Conservation (phyloP, 2,888 invertebrate genomes). For the Drosophila lutescens region DNA sequence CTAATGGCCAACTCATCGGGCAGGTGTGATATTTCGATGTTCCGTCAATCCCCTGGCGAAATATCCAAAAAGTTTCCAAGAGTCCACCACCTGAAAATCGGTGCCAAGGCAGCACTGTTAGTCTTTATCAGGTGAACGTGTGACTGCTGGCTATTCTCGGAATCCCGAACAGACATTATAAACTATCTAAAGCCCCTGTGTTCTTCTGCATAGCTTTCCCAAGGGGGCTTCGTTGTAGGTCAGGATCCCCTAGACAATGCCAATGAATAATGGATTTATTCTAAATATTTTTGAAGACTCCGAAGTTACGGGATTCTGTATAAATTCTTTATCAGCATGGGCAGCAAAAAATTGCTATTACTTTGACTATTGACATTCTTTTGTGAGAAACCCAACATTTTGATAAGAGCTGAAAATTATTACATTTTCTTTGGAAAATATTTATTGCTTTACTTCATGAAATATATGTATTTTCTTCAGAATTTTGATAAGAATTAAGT, state of each 20-base stretch:
- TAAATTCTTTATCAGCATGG: constrained; percentile 5
- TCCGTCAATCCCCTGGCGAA: constrained; percentile 10
- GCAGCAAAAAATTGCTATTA: not conserved
- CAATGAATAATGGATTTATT: constrained; percentile 8
- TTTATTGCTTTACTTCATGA: too few species aligned
- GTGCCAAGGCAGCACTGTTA: constrained; percentile 32
- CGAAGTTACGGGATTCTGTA: not conserved
- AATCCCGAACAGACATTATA: constrained; percentile 10
- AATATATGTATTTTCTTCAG: too few species aligned
- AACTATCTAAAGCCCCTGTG: constrained; percentile 28
- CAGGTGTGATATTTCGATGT: constrained; percentile 3
- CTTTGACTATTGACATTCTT: not conserved
- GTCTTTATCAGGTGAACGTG: constrained; percentile 42
- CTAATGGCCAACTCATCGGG: constrained; percentile 29
- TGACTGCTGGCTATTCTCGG: constrained; percentile 25
- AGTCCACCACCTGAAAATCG: constrained; percentile 3
- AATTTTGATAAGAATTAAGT: too few species aligned
- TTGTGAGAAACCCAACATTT: not conserved
- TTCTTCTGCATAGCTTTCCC: not conserved
- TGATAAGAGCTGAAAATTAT: too few species aligned
- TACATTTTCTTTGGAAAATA: too few species aligned
- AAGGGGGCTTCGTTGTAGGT: constrained; percentile 13
- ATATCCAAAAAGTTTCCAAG: constrained; percentile 7
- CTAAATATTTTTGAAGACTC: not conserved
- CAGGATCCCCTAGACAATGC: constrained; percentile 12